Evolutionary conservation across 2,888 invertebrate species (phyloP).

Genomic region (Mylabris sibirica): DNA sequence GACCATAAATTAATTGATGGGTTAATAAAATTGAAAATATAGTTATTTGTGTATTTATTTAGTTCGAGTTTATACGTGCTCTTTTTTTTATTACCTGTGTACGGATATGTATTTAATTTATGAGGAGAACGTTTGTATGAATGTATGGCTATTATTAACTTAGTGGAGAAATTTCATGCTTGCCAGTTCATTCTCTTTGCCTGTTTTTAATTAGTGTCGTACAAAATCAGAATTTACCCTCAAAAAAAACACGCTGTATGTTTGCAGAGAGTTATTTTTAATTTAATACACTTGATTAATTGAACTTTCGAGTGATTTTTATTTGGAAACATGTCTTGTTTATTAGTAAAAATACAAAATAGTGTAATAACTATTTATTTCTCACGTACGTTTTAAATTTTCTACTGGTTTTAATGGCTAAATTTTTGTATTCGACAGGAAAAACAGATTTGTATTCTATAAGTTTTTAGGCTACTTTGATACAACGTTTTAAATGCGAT

Average conservation of each 20-base stretch:
- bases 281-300: background rate
- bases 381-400: too few relatives aligned
- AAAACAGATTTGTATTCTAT: too few relatives aligned
- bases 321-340: too few relatives aligned
- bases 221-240: background rate
- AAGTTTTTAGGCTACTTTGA: too few relatives aligned
- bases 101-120: background rate
- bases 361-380: too few relatives aligned
- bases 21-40: background rate
- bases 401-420: too few relatives aligned
- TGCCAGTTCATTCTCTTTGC: background rate
- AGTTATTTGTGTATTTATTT: background rate
- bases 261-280: background rate
- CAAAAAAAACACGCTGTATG: background rate
- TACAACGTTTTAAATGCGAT: too few relatives aligned
- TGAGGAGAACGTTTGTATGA: background rate
- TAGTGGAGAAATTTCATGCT: slow-evolving; percentile 1
- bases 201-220: slow-evolving; percentile 5
- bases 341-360: too few relatives aligned
- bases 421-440: too few relatives aligned
- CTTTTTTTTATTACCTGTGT: too few relatives aligned
- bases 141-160: slow-evolving; percentile 6
- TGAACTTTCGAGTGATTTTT: background rate
- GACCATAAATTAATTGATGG: background rate
- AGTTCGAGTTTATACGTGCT: background rate